Base-by-base conservation (phyloP, 2,888 invertebrate species). In the Pyrrhosoma nymphula region DNA sequence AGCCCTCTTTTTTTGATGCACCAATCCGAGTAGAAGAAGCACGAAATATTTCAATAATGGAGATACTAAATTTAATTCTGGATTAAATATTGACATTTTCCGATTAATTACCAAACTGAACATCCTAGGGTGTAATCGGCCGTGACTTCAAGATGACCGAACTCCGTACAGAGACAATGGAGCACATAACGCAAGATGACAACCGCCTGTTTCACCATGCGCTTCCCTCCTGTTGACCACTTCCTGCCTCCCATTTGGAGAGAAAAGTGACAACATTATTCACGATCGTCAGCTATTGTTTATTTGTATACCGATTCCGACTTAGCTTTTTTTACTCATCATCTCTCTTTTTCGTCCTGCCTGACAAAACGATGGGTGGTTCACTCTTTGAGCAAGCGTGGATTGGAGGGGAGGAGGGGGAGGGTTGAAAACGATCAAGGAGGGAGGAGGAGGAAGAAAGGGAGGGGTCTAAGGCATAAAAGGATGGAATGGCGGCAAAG, bases 191-290 rank as follows among this genome's bases (percentile, higher is more conserved):
- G 39, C 8, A 63, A 18, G 39, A 91, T 39, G 39, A 30, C 60
- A 30, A 14, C 35, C 30, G 6, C 91, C 16, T 35, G 30, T 91
- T 35, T 23, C 30, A 35, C 30, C 60, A 69, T 69, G n/a, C 69
- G 26, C n/a, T 30, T 39, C 91, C 63, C 63, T 14, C 60, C 63
- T 23, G 60, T 20, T 20, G 26, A n/a, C 26, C n/a, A 4, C 90
- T 56, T 56, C 16, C 30, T 56, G n/a, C n/a, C 60, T 60, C 63
- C 39, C 91, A 23, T 60, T 39, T 23, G 26, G 63, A 63, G 63
- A 91, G 56, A 63, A 39, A 63, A 60, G 63, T 91, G 91, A 91
- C 91, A 91, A 91, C 91, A 91, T 91, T 91, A 91, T 91, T 91
- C 63, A 23, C 60, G 35, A 39, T 60, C 91, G 60, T 91, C 63